These are phyloP conservation scores for Tympanuchus pallidicinctus DNA, from an alignment of 2,113 vertebrate species.

Conservation along the genomic window DNA sequence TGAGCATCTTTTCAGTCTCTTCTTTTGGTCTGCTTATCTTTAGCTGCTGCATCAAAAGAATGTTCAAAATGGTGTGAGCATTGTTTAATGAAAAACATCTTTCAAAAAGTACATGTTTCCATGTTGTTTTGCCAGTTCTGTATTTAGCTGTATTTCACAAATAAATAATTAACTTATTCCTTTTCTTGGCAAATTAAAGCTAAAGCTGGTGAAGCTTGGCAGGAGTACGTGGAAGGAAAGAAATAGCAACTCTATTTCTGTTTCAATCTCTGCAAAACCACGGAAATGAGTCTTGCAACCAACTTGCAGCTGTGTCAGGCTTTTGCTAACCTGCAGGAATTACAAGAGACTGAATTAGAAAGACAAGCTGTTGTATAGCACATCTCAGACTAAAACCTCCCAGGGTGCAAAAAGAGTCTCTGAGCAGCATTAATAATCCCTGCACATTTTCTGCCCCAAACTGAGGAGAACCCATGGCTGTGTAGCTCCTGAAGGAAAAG, in stretches of 20 bases:
- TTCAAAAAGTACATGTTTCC: background rate
- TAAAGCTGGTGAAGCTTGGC: background rate
- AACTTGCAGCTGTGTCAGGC: background rate
- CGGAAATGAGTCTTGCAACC: background rate
- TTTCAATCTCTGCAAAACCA: background rate
- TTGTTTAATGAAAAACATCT: accelerated
- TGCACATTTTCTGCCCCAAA: background rate
- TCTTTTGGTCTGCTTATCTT: background rate
- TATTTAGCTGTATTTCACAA: background rate
- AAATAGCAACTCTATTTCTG: background rate
- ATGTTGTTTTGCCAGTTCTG: background rate
- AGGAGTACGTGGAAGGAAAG: background rate
- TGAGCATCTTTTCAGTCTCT: background rate
- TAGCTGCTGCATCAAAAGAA: background rate
- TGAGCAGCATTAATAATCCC: background rate
- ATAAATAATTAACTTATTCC: background rate
- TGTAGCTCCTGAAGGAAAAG: background rate
- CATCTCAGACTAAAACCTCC: background rate
- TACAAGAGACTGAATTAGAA: background rate
- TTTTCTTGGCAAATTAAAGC: background rate
- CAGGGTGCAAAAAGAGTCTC: background rate
- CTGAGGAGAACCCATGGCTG: background rate
- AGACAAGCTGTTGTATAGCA: background rate
- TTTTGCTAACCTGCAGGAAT: background rate
- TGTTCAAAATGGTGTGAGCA: background rate